Percentiles rank a stretch among this genome's conserved stretches.
Conservation (phyloP, 2,888 invertebrate species). For the Drosophila rellima region DNA sequence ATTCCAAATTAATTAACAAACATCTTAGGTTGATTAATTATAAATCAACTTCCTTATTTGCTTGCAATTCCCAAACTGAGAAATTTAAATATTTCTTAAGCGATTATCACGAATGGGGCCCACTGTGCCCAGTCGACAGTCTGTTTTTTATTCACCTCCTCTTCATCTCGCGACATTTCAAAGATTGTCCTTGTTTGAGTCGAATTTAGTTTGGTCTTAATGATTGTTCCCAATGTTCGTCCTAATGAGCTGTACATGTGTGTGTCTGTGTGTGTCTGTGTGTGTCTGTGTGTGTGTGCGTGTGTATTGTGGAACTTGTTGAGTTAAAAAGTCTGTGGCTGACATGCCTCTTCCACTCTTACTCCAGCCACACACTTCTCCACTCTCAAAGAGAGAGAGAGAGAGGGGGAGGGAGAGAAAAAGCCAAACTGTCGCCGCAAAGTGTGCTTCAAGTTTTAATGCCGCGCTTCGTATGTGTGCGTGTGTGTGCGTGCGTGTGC, state of each 20-base stretch:
- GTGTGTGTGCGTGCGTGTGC: not conserved
- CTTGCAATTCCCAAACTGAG: no score
- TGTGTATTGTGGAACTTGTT: conserved; percentile 49
- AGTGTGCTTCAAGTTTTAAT: conserved; percentile 64
- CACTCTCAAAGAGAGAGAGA: not conserved
- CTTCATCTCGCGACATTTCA: not conserved
- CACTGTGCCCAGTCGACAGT: not conserved
- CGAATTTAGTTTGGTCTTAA: conserved; percentile 42
- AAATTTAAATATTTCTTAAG: no score
- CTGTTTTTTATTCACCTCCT: not conserved
- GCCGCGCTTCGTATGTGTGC: conserved; percentile 14
- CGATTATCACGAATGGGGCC: no score
- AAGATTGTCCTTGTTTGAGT: conserved; percentile 18
- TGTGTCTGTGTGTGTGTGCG: conserved; percentile 1
- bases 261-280: conserved; percentile 1
- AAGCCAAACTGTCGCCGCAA: conserved; percentile 45
- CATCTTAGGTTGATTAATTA: no score
- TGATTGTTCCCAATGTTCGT: conserved; percentile 33
- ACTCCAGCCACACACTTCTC: not conserved
- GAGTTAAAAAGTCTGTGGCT: conserved; percentile 54
- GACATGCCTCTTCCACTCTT: conserved; percentile 22
- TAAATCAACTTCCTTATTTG: no score
- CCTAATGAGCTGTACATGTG: conserved; percentile 39
- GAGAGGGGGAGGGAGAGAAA: not conserved
- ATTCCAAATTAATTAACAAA: no score